phyloP scores from a whole-genome alignment of 1,140 invertebrate genomes.

The Myzus persicae region DNA sequence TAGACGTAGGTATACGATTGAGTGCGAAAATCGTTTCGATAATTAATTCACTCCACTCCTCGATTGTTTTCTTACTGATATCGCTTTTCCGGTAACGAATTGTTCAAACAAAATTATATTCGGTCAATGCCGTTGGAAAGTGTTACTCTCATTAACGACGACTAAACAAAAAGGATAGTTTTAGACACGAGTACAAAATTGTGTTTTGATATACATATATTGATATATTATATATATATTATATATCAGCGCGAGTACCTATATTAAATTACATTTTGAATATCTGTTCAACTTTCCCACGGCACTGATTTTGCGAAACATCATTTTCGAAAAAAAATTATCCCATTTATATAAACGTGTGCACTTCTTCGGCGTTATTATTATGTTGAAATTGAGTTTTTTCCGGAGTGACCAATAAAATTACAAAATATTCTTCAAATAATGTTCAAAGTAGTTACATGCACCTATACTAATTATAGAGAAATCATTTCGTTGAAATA shows the following conservation, averaged over 20 bases:
- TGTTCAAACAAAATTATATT: not conserved
- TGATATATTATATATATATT: not conserved
- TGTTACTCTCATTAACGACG: constrained; percentile 21
- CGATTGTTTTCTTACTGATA: not conserved
- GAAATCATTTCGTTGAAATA: not conserved
- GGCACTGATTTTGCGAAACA: not conserved
- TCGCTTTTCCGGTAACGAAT: not conserved
- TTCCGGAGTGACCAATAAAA: not conserved
- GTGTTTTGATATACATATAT: not conserved
- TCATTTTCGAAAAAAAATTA: not conserved
- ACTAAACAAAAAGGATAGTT: not conserved
- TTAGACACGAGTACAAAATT: not conserved
- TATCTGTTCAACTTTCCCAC: not conserved
- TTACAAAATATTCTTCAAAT: not conserved
- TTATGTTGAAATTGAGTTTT: not conserved
- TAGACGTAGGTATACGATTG: not conserved
- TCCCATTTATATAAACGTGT: constrained; percentile 9
- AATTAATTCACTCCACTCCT: not conserved
- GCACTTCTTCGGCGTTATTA: not conserved
- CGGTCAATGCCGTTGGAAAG: not conserved
- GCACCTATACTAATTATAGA: not conserved
- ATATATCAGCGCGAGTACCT: not conserved
- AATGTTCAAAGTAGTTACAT: not conserved
- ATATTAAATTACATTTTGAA: constrained; percentile 12
- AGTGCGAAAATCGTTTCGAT: not conserved